phyloP scores from a whole-genome alignment of 2,797 vertebrate species.

The Melopsittacus undulatus region DNA sequence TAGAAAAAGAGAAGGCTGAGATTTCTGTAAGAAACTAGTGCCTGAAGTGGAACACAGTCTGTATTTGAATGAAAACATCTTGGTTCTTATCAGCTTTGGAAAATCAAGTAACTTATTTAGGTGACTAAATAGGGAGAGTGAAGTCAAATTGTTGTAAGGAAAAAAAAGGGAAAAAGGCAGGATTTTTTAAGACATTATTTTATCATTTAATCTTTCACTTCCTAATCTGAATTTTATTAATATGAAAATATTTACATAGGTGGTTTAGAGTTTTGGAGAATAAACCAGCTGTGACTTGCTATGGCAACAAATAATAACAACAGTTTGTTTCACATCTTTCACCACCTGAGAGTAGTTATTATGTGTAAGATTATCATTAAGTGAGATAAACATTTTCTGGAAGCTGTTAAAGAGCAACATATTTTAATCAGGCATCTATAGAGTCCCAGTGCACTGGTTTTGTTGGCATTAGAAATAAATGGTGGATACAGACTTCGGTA shows the following conservation, averaged over 20 bases:
- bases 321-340: neutral
- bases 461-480: neutral
- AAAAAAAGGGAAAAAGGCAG: neutral
- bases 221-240: conserved; percentile 2
- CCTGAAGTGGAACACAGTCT: neutral
- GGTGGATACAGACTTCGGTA: neutral
- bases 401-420: neutral
- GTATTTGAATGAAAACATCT: neutral
- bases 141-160: neutral
- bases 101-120: neutral
- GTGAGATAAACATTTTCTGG: neutral
- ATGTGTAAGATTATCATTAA: neutral
- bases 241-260: conserved; percentile 14
- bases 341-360: neutral
- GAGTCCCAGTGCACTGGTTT: neutral
- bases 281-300: neutral
- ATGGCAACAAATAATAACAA: conserved; percentile 21
- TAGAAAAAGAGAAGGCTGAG: conserved; percentile 35
- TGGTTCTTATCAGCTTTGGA: neutral
- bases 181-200: neutral
- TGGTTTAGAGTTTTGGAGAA: neutral
- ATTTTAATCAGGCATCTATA: neutral
- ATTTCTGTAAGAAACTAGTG: neutral
- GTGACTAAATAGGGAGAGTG: neutral
- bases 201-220: conserved; percentile 13